These are phyloP conservation scores for Apoderus coryli DNA, from an alignment of 2,888 invertebrate genomes.

Conservation along the genomic window DNA sequence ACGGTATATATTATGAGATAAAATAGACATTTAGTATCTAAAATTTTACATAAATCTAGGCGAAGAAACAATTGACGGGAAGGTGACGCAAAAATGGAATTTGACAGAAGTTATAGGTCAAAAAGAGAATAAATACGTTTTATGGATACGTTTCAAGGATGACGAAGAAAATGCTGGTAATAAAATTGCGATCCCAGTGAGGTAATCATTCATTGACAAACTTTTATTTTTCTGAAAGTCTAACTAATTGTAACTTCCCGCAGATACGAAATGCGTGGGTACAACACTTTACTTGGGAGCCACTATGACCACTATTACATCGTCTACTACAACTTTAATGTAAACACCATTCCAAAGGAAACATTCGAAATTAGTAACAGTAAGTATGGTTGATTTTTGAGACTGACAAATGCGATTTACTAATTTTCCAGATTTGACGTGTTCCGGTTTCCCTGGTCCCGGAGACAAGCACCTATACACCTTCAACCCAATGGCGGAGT, in stretches of 20 bases:
- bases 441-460: conserved; percentile 76
- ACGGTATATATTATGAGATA: conserved; percentile 37
- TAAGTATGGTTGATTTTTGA: too few species aligned
- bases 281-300: conserved; percentile 80
- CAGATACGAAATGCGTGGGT: conserved; percentile 86
- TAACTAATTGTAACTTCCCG: conserved; percentile 12
- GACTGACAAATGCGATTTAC: neutral
- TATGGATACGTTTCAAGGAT: conserved; percentile 71
- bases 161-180: conserved; percentile 32
- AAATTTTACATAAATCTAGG: conserved; percentile 23
- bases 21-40: conserved; percentile 1
- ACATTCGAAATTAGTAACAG: conserved; percentile 53
- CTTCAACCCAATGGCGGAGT: conserved; percentile 91
- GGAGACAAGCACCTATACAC: conserved; percentile 60
- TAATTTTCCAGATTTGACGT: conserved; percentile 41
- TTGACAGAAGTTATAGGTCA: conserved; percentile 52
- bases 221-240: neutral
- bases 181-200: conserved; percentile 52
- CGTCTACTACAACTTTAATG: conserved; percentile 54
- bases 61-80: conserved; percentile 55
- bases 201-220: conserved; percentile 25
- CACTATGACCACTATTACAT: conserved; percentile 92
- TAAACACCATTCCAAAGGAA: conserved; percentile 50
- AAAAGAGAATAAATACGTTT: conserved; percentile 75
- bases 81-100: conserved; percentile 65